Conservation (phyloP, 1,140 invertebrate species). For the Saccostrea cuccullata region DNA sequence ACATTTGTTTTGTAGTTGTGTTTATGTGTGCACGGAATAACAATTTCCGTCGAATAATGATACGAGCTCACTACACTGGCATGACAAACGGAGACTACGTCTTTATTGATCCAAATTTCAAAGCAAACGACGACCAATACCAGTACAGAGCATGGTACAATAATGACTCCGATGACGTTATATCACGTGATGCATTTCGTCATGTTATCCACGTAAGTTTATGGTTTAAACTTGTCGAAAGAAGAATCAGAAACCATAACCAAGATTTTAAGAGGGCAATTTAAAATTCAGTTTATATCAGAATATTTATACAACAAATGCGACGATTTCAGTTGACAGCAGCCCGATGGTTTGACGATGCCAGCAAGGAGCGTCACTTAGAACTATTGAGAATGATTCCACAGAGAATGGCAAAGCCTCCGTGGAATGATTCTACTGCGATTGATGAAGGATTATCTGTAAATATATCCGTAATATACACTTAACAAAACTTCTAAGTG, state of each 20-base stretch:
- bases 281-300: no score
- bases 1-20: constrained; percentile 10
- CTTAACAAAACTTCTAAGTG: no score
- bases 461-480: no score
- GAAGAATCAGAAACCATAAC: no score
- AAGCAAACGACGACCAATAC: background rate
- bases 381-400: background rate
- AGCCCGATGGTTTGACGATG: background rate
- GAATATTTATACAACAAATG: no score
- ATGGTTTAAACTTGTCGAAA: no score
- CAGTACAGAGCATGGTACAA: constrained; percentile 7
- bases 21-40: background rate
- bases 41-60: constrained; percentile 14
- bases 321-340: background rate
- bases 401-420: background rate
- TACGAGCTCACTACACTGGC: background rate
- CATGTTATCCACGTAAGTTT: constrained; percentile 16
- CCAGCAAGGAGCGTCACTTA: background rate
- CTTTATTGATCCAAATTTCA: constrained; percentile 36
- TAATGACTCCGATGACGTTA: background rate
- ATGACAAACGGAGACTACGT: constrained; percentile 16
- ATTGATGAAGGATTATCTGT: constrained; percentile 23
- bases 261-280: no score
- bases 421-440: constrained; percentile 11
- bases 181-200: constrained; percentile 17